Percentiles rank a stretch among this genome's conserved stretches.
Conservation (phyloP, 2,888 invertebrate species). For the Ophion ellenae region DNA sequence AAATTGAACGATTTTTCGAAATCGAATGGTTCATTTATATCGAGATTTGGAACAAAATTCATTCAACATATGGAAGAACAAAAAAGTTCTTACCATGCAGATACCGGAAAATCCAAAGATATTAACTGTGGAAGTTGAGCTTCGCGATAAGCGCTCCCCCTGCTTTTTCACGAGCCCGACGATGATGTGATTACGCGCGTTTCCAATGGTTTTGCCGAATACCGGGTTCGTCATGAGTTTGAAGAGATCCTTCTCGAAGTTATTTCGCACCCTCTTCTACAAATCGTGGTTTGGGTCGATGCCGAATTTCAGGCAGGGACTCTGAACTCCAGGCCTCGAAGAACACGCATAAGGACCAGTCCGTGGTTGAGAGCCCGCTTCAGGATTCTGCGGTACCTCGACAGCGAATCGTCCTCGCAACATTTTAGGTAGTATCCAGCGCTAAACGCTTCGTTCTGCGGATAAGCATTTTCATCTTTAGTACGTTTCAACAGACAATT, state of each 20-base stretch:
- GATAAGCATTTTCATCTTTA: constrained; percentile 19
- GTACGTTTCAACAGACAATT: neutral
- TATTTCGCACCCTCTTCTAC: constrained; percentile 72
- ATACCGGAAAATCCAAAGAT: too few relatives aligned
- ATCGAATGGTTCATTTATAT: too few relatives aligned
- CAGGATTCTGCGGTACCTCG: constrained; percentile 36
- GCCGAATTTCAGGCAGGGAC: constrained; percentile 78
- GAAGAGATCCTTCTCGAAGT: constrained; percentile 77
- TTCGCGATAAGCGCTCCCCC: too few relatives aligned
- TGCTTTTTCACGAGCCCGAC: constrained; percentile 72
- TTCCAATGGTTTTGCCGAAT: constrained; percentile 72
- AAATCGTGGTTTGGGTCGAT: constrained; percentile 80
- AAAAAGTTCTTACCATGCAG: too few relatives aligned
- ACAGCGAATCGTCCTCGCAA: constrained; percentile 64
- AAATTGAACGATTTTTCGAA: too few relatives aligned
- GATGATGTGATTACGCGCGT: constrained; percentile 74
- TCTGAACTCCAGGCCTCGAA: constrained; percentile 79
- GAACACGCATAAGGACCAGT: constrained; percentile 71
- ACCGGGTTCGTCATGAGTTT: constrained; percentile 77
- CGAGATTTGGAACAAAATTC: too few relatives aligned
- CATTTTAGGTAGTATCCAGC: constrained; percentile 70
- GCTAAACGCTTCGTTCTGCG: constrained; percentile 66
- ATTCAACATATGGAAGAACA: too few relatives aligned
- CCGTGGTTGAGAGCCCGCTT: constrained; percentile 48
- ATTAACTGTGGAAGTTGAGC: too few relatives aligned